Base-by-base conservation (phyloP, 1,140 invertebrate genomes). In the Probaryconus sp. region DNA sequence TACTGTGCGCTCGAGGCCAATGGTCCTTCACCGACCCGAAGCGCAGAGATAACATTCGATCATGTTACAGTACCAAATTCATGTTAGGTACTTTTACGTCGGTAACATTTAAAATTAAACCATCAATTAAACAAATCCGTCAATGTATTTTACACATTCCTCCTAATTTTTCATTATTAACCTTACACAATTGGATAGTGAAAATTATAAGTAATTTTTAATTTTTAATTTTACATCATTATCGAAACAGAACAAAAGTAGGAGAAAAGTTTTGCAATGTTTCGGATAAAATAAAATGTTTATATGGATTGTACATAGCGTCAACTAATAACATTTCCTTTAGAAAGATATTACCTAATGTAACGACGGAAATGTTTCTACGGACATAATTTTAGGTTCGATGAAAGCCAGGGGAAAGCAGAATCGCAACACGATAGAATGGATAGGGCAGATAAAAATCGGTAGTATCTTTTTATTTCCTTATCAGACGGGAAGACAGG, bases 401-500 rank as follows among this genome's bases (percentile, higher is more conserved):
- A 68, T 37, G 61, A 67, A 71, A n/a, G n/a, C n/a, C n/a, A 71
- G 67, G 63, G 38, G 51, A 68, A 71, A 76, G 58, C 50, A 51
- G 43, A 63, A 60, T 63, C 43, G 68, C 14, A 28, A 35, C 28
- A 24, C 48, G 51, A 58, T 31, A 61, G 48, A 55, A 50, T 43
- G 51, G 65, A 70, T 31, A 61, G 48, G 61, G 56, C 50, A 58
- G 65, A 70, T 71, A 51, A 50, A n/a, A 76, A 71, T 68, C 73
- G 63, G 42, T 45, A 35, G 43, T 68, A 48, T 45, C 53, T 38
- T 68, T 74, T 65, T 68, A 61, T 67, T 73, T 67, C 68, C 75
- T 76, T 77, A 77, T 81, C 71, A 71, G 42, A 47, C 75, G 72
- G 69, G 26, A 67, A 65, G 76, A 76, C 64, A 80, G 72, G 65